Evolutionary conservation across 1,140 invertebrate species (phyloP).

Genomic region (Halesus radiatus): DNA sequence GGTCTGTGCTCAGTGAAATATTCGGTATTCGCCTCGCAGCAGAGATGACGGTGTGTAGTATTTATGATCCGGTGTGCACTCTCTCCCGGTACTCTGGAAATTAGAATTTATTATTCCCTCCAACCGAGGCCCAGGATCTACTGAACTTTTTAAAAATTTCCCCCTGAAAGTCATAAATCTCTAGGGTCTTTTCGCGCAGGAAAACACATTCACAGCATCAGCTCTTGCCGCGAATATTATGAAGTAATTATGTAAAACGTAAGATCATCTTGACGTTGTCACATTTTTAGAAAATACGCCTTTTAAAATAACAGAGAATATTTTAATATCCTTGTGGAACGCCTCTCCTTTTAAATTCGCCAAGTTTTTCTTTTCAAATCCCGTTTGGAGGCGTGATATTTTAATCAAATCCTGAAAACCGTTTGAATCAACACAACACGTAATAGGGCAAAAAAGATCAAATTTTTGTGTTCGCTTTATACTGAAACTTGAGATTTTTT

Average conservation of each 20-base stretch:
- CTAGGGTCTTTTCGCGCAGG: conserved; percentile 3
- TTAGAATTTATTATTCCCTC: background rate
- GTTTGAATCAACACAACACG: background rate
- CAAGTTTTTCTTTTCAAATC: too few species aligned
- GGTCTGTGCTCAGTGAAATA: background rate
- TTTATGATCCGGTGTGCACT: background rate
- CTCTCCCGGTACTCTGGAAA: conserved; percentile 3
- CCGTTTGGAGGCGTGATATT: background rate
- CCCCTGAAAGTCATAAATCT: conserved; percentile 36
- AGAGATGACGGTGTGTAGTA: background rate
- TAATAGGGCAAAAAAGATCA: background rate
- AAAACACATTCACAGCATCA: background rate
- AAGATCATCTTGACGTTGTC: conserved; percentile 42
- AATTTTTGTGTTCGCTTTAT: background rate
- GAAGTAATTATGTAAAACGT: conserved; percentile 46
- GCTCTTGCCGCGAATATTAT: conserved; percentile 17
- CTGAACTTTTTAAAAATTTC: conserved; percentile 39
- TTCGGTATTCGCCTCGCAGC: background rate
- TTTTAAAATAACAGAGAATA: conserved; percentile 34
- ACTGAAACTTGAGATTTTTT: background rate
- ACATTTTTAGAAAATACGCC: conserved; percentile 25
- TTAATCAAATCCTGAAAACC: conserved; percentile 27
- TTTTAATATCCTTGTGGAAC: background rate
- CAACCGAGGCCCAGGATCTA: background rate
- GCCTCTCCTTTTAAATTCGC: too few species aligned